Evolutionary conservation across 2,888 invertebrate species (phyloP), one percentile per base, ranked within the genome.

Genomic region (Xestia xanthographa): DNA sequence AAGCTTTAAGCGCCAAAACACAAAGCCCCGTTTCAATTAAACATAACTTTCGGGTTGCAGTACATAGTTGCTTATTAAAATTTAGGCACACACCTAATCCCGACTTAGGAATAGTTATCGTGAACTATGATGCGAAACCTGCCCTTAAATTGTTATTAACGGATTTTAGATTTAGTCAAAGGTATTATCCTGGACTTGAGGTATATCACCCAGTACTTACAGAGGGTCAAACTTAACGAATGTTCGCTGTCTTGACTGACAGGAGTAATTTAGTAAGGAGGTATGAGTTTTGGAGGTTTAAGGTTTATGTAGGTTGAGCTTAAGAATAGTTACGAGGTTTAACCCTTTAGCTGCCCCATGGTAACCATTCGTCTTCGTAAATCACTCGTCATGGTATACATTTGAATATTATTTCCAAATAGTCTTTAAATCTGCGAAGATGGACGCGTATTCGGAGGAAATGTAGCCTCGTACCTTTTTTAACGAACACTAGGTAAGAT

Each of bases 31-130:
- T 87, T 90, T 91, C 90, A 92, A 91, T 93, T 92, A 89, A 91
- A 86, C 89, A 90, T 90, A 95, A 95, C 92, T 94, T 94, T 94
- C 58, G 92, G 92, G 91, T 91, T 89, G 72, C 87, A 89, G 87
- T 89, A 41, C 41, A n/a, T 41, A 88, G 91, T 91, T 91, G 90
- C 90, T 92, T 93, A 93, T 93, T 92, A 92, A 92, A 89, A 92
- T 92, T 91, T 87, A 90, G 87, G 84, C 75, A 67, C 77, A 84
- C 87, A 73, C 86, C 83, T 90, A 89, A 91, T 89, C 87, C 85
- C 80, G 80, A 85, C 83, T 91, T 88, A 89, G 82, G 85, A 87
- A 90, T 90, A 90, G 90, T 91, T 92, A 82, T 56, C 17, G 71
- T n/a, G 20, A 85, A 81, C 72, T 82, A 73, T 72, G 58, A 38